Percentiles rank a stretch among this genome's conserved stretches.
Evolutionary conservation across 2,113 vertebrate species (phyloP).

Genomic region (Actenoides lindsayi): DNA sequence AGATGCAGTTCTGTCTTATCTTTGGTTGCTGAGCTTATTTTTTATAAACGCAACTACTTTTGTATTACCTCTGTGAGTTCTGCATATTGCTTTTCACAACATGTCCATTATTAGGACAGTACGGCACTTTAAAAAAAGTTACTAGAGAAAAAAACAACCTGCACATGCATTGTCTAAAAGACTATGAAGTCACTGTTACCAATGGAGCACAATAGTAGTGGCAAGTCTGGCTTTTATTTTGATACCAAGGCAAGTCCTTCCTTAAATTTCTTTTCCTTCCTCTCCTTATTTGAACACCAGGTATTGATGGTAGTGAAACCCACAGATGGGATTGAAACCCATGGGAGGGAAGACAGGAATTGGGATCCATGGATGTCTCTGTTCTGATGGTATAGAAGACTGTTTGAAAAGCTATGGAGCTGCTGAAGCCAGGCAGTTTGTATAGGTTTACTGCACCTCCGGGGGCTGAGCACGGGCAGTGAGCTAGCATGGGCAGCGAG

Average conservation of each 20-base stretch:
- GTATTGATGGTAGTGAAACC: neutral
- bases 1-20: neutral
- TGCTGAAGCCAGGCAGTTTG: neutral
- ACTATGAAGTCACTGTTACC: neutral
- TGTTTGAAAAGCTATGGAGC: neutral
- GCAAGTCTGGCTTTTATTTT: neutral
- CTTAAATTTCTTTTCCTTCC: neutral
- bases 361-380: neutral
- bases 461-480: neutral
- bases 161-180: neutral
- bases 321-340: neutral
- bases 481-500: slow-evolving; percentile 17
- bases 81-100: neutral
- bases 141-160: neutral
- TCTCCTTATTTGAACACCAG: neutral
- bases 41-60: neutral
- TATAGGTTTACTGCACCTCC: neutral
- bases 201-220: neutral
- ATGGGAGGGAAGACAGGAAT: neutral
- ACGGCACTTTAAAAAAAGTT: neutral
- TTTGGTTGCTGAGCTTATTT: neutral
- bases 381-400: neutral
- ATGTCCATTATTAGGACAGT: neutral
- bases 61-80: neutral
- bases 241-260: neutral